These are phyloP conservation scores for Didymodactylos carnosus DNA, from an alignment of 2,888 invertebrate species.

Conservation along the genomic window DNA sequence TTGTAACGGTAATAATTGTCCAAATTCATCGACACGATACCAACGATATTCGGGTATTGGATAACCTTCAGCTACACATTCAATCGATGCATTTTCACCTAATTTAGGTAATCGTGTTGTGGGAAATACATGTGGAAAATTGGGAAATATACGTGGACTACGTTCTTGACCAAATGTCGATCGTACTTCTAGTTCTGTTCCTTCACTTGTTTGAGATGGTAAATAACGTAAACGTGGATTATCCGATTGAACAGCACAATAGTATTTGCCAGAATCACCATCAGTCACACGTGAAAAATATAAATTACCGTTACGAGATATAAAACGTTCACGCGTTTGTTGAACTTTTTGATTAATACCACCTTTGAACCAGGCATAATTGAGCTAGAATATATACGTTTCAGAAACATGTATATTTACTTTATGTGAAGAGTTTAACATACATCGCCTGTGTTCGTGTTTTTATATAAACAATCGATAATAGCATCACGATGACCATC, in stretches of 20 bases:
- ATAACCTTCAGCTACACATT: conserved; percentile 15
- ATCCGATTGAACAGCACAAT: conserved; percentile 9
- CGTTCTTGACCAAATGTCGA: conserved; percentile 8
- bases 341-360: conserved; percentile 13
- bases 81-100: conserved; percentile 12
- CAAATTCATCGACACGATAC: conserved; percentile 1
- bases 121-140: conserved; percentile 14
- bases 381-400: not conserved
- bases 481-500: conserved; percentile 10
- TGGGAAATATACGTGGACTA: conserved; percentile 11
- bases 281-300: conserved; percentile 13
- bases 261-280: conserved; percentile 13
- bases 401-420: not conserved
- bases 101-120: conserved; percentile 4
- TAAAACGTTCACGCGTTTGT: conserved; percentile 13
- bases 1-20: conserved; percentile 3
- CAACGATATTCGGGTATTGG: conserved; percentile 12
- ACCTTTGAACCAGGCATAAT: conserved; percentile 13
- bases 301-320: conserved; percentile 11
- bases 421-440: too few species aligned
- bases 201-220: conserved; percentile 13
- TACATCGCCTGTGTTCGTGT: conserved; percentile 12
- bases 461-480: conserved; percentile 14
- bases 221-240: conserved; percentile 6
- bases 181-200: conserved; percentile 2